A percentile compares a stretch with the other conserved stretches of the same genome.
phyloP scores from a whole-genome alignment of 2,888 invertebrate genomes.

The Blastobasis adustella region DNA sequence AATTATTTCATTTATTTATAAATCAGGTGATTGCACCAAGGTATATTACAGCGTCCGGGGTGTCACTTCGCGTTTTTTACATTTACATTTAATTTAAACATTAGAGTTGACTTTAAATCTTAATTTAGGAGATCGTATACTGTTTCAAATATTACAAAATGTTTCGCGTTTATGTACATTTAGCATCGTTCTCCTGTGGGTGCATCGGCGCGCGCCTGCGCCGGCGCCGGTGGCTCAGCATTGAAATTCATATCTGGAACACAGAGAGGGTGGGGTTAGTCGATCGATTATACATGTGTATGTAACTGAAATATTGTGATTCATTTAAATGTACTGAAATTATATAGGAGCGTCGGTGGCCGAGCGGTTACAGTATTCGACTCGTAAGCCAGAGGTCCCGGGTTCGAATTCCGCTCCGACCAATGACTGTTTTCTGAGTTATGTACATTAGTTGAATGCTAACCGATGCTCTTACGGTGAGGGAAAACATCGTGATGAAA shows the following conservation, averaged over 20 bases:
- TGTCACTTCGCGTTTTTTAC: constrained; percentile 44
- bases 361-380: too few relatives aligned
- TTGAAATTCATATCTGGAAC: constrained; percentile 49
- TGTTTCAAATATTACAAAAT: constrained; percentile 75
- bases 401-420: too few relatives aligned
- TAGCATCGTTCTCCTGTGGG: constrained; percentile 68
- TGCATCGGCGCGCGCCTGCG: constrained; percentile 43
- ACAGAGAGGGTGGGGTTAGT: too few relatives aligned
- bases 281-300: too few relatives aligned
- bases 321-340: too few relatives aligned
- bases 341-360: too few relatives aligned
- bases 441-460: too few relatives aligned
- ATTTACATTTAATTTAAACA: constrained; percentile 61
- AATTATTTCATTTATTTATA: constrained; percentile 21
- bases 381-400: too few relatives aligned
- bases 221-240: constrained; percentile 1
- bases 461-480: too few relatives aligned
- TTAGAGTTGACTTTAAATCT: constrained; percentile 74
- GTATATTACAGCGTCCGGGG: constrained; percentile 51
- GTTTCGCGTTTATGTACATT: constrained; percentile 67
- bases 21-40: constrained; percentile 54
- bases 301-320: too few relatives aligned
- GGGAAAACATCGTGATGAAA: too few relatives aligned
- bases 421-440: too few relatives aligned
- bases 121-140: constrained; percentile 76